Conservation (phyloP, 2,113 vertebrate genomes). For the Leuciscus idus region DNA sequence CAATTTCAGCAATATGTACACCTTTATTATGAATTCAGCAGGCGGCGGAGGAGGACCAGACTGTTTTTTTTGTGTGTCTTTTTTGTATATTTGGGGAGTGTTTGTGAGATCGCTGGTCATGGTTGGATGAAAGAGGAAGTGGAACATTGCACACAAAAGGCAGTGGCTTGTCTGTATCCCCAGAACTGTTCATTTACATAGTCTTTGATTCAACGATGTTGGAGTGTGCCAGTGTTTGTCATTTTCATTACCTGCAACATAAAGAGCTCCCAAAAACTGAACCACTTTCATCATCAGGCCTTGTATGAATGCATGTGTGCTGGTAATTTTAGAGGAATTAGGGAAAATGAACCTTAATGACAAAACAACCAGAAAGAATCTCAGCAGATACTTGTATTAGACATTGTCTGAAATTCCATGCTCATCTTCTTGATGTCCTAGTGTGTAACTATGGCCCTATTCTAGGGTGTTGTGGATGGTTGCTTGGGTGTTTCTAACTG, state of each 20-base stretch:
- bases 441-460: background rate
- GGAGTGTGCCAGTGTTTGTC: slow-evolving; percentile 40
- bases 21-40: slow-evolving; percentile 25
- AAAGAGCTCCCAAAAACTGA: slow-evolving; percentile 21
- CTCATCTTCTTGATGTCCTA: slow-evolving; percentile 57
- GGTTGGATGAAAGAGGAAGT: slow-evolving; percentile 60
- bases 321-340: slow-evolving; percentile 45
- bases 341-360: slow-evolving; percentile 69
- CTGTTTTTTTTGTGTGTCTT: background rate
- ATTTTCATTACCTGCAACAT: slow-evolving; percentile 26
- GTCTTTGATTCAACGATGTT: slow-evolving; percentile 69
- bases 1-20: slow-evolving; percentile 21
- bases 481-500: background rate
- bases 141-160: slow-evolving; percentile 61
- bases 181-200: slow-evolving; percentile 57
- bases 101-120: slow-evolving; percentile 54
- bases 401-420: slow-evolving; percentile 63
- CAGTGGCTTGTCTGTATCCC: slow-evolving; percentile 56
- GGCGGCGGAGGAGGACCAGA: background rate
- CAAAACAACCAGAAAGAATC: slow-evolving; percentile 41
- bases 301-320: slow-evolving; percentile 38
- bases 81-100: slow-evolving; percentile 7
- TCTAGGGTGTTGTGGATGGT: background rate
- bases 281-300: slow-evolving; percentile 25
- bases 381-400: slow-evolving; percentile 17